Evolutionary conservation across 2,113 vertebrate species (phyloP).

Genomic region (Girardinichthys multiradiatus): DNA sequence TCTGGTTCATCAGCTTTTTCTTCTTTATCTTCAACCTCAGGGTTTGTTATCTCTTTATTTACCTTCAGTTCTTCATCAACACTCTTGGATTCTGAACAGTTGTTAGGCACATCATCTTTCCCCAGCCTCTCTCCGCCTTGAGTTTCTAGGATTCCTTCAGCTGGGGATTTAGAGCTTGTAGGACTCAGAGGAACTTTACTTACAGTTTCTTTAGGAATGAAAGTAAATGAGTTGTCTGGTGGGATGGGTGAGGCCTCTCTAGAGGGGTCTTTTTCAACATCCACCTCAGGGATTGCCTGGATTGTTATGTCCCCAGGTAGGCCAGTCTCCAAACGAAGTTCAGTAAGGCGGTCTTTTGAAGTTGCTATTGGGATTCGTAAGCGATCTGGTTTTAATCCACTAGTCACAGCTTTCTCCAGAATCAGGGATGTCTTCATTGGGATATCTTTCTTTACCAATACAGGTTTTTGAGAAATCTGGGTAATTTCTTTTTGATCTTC

Average conservation of each 20-base stretch:
- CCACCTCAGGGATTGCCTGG: conserved; percentile 74
- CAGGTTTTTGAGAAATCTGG: conserved; percentile 33
- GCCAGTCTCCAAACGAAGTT: conserved; percentile 69
- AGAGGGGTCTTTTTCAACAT: conserved; percentile 75
- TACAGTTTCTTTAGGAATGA: conserved; percentile 44
- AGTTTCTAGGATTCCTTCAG: conserved; percentile 5
- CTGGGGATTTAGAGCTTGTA: conserved; percentile 39
- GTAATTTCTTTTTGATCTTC: conserved; percentile 21
- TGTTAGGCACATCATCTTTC: conserved; percentile 2
- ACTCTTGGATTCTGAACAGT: background rate
- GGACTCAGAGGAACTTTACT: conserved; percentile 35
- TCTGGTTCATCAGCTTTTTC: conserved; percentile 9
- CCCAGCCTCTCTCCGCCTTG: background rate
- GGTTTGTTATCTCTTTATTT: conserved; percentile 8
- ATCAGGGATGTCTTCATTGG: conserved; percentile 52
- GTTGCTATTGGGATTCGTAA: conserved; percentile 66
- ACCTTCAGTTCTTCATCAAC: conserved; percentile 3
- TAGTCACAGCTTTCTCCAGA: conserved; percentile 69
- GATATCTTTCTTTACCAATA: conserved; percentile 58
- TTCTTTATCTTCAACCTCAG: conserved; percentile 3
- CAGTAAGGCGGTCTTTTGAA: conserved; percentile 66
- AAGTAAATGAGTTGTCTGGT: conserved; percentile 70
- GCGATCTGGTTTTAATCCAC: conserved; percentile 70
- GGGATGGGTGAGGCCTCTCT: conserved; percentile 77
- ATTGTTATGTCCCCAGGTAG: conserved; percentile 70